phyloP scores from a whole-genome alignment of 2,888 invertebrate species.

The Drosophila monieri region DNA sequence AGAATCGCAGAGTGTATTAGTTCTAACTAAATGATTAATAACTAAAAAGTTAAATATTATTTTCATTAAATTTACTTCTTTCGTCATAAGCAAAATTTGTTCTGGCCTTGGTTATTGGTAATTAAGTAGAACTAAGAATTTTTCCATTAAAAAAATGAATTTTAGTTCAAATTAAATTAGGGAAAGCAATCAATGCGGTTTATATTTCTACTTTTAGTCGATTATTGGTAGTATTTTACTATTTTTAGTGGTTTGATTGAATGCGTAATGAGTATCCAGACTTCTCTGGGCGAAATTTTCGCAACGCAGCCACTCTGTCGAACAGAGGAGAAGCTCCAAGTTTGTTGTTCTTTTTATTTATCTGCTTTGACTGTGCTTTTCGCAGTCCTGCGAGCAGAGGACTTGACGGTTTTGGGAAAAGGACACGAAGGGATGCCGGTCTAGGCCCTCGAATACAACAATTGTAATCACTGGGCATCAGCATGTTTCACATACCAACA shows the following conservation, averaged over 20 bases:
- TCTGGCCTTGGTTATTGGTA: too few relatives aligned
- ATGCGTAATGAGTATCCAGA: too few relatives aligned
- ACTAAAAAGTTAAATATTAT: too few relatives aligned
- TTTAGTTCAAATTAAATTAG: too few relatives aligned
- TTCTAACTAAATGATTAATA: background rate
- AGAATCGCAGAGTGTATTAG: background rate
- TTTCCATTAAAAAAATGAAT: too few relatives aligned
- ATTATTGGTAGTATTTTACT: background rate
- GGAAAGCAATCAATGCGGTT: too few relatives aligned
- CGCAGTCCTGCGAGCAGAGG: conserved; percentile 46
- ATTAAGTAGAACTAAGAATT: too few relatives aligned
- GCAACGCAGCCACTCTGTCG: conserved; percentile 9
- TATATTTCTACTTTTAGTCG: too few relatives aligned
- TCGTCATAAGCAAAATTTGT: too few relatives aligned
- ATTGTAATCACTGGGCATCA: conserved; percentile 78
- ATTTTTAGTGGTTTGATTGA: background rate
- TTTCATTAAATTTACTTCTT: too few relatives aligned
- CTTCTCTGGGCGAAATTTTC: too few relatives aligned
- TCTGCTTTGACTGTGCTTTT: conserved; percentile 66
- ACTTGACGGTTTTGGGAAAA: background rate
- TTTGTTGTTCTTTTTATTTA: conserved; percentile 57
- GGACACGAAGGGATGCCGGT: conserved; percentile 11
- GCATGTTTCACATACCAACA: conserved; percentile 79
- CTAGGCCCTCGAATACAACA: conserved; percentile 57
- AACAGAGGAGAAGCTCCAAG: conserved; percentile 3